Base-by-base conservation (phyloP, 2,113 vertebrate species). In the Diadophis punctatus region DNA sequence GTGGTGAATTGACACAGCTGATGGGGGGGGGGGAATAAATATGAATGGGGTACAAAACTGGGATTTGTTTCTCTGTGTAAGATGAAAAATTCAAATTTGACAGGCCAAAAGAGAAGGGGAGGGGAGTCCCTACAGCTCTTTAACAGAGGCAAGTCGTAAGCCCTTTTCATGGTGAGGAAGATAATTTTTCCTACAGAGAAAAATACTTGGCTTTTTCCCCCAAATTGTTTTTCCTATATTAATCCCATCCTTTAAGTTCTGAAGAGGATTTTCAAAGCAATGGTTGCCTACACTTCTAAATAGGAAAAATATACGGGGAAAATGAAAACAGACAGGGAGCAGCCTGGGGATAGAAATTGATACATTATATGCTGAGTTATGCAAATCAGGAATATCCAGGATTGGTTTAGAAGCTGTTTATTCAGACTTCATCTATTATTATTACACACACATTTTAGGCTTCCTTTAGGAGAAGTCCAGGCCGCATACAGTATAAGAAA, bases 1-100 rank as follows among this genome's bases (percentile, higher is more conserved):
- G 94, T 93, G 92, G 90, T 93, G 39, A 84, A 94, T 84, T 92
- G 90, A 94, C 92, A 85, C n/a, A 85, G 56, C 63, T 5, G 20
- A 53, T 46, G 46, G 16, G 1, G 1, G 22, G 30, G 46, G 8
- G 3, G n/a, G 7, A 9, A 27, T 30, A 22, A 23, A 8, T 8
- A 34, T 1, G 8, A n/a, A 48, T 11, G 58, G 43, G 90, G 30
- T 49, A 22, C 48, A 87, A 92, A 80, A 91, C 30, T 63, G 92
- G 52, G 23, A 92, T 74, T 92, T 93, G 95, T 92, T 94, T 93
- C 39, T 90, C 58, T 80, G 90, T 60, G 68, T 90, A 90, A n/a
- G 80, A 23, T 92, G 51, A 91, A 51, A 94, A 92, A 68, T 25
- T 56, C 53, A 95, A 94, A 60, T 84, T 86, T 18, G 51, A 10